phyloP scores from a whole-genome alignment of 1,140 invertebrate species.

The Lethocerus indicus region DNA sequence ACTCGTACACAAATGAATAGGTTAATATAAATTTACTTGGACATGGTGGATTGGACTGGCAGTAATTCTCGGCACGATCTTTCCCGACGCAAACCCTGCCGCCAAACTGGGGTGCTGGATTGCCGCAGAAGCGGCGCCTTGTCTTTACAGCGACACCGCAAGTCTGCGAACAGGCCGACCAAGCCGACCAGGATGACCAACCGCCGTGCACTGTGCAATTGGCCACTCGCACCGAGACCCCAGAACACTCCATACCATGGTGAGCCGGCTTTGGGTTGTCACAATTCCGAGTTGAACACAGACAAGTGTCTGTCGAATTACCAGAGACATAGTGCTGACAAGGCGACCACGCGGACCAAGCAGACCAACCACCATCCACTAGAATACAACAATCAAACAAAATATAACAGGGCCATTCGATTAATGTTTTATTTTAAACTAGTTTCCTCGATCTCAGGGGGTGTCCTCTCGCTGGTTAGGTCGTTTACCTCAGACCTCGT shows the following conservation, averaged over 20 bases:
- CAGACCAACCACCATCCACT: conserved; percentile 56
- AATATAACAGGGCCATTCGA: too few relatives aligned
- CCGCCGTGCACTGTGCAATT: conserved; percentile 72
- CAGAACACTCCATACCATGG: conserved; percentile 47
- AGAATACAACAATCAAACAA: conserved; percentile 21
- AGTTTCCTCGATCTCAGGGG: too few relatives aligned
- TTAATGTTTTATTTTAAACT: too few relatives aligned
- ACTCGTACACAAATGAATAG: not conserved
- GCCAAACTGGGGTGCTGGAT: conserved; percentile 63
- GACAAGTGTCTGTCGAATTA: conserved; percentile 39
- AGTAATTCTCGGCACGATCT: conserved; percentile 58
- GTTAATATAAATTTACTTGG: conserved; percentile 30
- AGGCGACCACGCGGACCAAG: conserved; percentile 48
- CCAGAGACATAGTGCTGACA: conserved; percentile 31
- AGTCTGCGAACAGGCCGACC: conserved; percentile 66
- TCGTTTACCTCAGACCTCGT: too few relatives aligned
- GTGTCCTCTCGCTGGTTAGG: too few relatives aligned
- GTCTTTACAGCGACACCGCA: conserved; percentile 68
- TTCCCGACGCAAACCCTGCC: conserved; percentile 68
- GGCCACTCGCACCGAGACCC: conserved; percentile 34
- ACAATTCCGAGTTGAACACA: conserved; percentile 59
- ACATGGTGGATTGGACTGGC: conserved; percentile 60
- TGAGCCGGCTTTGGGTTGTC: conserved; percentile 65
- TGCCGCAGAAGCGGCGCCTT: conserved; percentile 55
- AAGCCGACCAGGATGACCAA: conserved; percentile 76